Percentiles rank a stretch among this genome's conserved stretches.
Evolutionary conservation across 2,113 vertebrate genomes (phyloP).

Genomic region (Cyprinus carpio): DNA sequence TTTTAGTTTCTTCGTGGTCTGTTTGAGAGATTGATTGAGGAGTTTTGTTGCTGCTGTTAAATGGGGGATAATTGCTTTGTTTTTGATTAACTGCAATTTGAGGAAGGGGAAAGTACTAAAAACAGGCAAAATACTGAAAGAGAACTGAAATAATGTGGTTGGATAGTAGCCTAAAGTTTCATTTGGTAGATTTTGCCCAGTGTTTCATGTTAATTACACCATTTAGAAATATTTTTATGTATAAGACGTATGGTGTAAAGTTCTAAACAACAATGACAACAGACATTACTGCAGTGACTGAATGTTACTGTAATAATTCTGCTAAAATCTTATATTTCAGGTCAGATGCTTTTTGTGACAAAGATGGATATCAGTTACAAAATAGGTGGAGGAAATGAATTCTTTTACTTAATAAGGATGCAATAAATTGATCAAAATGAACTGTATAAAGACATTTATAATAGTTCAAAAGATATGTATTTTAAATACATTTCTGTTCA

Average conservation of each 20-base stretch:
- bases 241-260: neutral
- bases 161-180: neutral
- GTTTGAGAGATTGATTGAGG: slow-evolving; percentile 22
- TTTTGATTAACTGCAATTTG: slow-evolving; percentile 48
- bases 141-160: neutral
- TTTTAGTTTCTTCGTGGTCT: slow-evolving; percentile 31
- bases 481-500: too few relatives aligned
- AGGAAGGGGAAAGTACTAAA: slow-evolving; percentile 10
- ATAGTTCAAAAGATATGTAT: too few relatives aligned
- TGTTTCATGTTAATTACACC: neutral
- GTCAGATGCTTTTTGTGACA: neutral
- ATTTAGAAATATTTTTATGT: neutral
- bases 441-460: too few relatives aligned
- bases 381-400: too few relatives aligned
- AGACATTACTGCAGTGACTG: neutral
- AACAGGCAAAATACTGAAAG: too few relatives aligned
- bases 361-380: too few relatives aligned
- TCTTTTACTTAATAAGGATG: too few relatives aligned
- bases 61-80: slow-evolving; percentile 49
- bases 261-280: neutral
- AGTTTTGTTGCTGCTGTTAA: slow-evolving; percentile 27
- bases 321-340: neutral
- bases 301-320: neutral
- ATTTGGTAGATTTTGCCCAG: neutral
- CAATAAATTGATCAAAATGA: too few relatives aligned